These are phyloP conservation scores for Megastigmus dorsalis DNA, from an alignment of 2,888 invertebrate genomes.

Conservation along the genomic window DNA sequence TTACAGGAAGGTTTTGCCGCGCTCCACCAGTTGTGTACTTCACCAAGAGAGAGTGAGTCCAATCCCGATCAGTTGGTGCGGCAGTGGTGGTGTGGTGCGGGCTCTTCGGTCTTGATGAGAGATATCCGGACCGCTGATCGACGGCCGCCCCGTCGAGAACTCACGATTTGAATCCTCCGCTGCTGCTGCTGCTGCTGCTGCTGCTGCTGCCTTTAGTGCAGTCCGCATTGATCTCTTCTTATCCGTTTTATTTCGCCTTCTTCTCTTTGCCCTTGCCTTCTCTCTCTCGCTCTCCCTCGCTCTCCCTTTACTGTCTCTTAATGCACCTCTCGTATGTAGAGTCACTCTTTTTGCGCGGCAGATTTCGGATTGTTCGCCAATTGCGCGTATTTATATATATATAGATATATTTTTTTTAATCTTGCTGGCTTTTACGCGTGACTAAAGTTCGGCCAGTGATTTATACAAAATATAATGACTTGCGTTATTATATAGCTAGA, in stretches of 20 bases:
- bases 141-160: conserved; percentile 7
- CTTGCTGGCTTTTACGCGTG: too few relatives aligned
- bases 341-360: too few relatives aligned
- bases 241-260: too few relatives aligned
- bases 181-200: background rate
- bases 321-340: background rate
- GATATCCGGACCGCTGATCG: conserved; percentile 28
- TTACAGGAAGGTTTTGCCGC: conserved; percentile 13
- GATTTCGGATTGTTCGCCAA: too few relatives aligned
- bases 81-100: background rate
- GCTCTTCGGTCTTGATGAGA: background rate
- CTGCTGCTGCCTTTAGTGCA: too few relatives aligned
- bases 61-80: background rate
- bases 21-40: background rate
- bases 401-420: too few relatives aligned
- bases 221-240: too few relatives aligned
- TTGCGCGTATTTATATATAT: too few relatives aligned
- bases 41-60: background rate
- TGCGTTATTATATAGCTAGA: too few relatives aligned
- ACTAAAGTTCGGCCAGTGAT: too few relatives aligned
- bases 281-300: background rate
- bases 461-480: too few relatives aligned
- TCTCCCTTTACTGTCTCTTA: background rate
- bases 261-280: too few relatives aligned
- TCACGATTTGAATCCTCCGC: conserved; percentile 21